A percentile compares a stretch with the other conserved stretches of the same genome.
Evolutionary conservation across 1,140 invertebrate genomes (phyloP).

Genomic region (Drosophila leontia): DNA sequence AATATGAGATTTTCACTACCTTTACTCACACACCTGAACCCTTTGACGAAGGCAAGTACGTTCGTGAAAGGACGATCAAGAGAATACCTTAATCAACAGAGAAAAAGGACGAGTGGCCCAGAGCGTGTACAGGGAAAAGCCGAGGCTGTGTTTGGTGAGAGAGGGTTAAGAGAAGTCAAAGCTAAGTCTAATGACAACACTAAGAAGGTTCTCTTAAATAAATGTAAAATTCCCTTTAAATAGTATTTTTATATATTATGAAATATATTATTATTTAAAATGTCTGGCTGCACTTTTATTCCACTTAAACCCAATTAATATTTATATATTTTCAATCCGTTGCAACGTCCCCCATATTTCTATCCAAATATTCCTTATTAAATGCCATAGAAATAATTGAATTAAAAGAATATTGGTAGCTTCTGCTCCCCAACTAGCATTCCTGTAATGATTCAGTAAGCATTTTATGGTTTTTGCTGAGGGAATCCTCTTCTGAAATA

Average conservation of each 20-base stretch:
- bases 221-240: too few relatives aligned
- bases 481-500: background rate
- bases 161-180: background rate
- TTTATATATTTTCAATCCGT: background rate
- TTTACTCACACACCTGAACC: background rate
- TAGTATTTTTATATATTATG: too few relatives aligned
- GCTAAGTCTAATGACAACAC: accelerated
- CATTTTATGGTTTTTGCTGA: background rate
- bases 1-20: background rate
- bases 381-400: background rate
- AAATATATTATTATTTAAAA: too few relatives aligned
- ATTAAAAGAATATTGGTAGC: background rate
- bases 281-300: too few relatives aligned
- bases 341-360: background rate
- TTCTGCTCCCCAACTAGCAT: background rate
- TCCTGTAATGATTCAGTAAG: background rate
- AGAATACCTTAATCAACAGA: background rate
- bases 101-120: background rate
- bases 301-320: background rate
- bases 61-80: background rate
- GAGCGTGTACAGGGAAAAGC: background rate
- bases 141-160: background rate
- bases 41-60: background rate
- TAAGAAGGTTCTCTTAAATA: background rate
- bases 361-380: background rate